Evolutionary conservation across 2,888 invertebrate species (phyloP).

Genomic region (Napeogenes sylphis): DNA sequence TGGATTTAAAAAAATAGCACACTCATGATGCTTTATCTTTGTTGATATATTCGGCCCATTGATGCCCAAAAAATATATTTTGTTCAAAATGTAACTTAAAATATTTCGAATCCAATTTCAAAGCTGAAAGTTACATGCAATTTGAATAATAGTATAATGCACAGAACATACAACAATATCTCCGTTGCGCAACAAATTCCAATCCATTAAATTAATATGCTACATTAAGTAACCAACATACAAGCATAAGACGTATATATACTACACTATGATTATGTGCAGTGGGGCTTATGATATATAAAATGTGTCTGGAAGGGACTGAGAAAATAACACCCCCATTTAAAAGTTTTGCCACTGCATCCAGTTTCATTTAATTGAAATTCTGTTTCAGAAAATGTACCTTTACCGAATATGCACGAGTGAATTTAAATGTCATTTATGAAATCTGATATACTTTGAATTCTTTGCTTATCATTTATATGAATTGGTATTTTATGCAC

Average conservation of each 20-base stretch:
- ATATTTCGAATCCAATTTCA: too few relatives aligned
- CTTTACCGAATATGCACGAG: too few relatives aligned
- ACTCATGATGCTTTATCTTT: conserved; percentile 9
- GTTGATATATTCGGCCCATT: too few relatives aligned
- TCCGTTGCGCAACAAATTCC: conserved; percentile 6
- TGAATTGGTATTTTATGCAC: background rate
- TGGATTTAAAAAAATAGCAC: conserved; percentile 15
- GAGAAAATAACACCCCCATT: conserved; percentile 5
- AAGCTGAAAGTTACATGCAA: too few relatives aligned
- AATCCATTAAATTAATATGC: conserved; percentile 13
- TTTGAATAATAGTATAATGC: too few relatives aligned
- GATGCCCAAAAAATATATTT: too few relatives aligned
- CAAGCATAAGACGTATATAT: background rate
- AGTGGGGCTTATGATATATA: conserved; percentile 42
- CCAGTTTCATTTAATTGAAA: conserved; percentile 10
- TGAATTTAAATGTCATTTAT: too few relatives aligned
- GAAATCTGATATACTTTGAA: background rate
- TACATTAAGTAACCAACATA: conserved; percentile 5
- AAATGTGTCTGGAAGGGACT: conserved; percentile 45
- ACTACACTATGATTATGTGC: conserved; percentile 33
- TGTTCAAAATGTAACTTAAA: too few relatives aligned
- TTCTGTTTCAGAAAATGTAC: background rate
- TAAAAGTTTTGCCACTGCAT: conserved; percentile 11
- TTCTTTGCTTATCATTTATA: background rate
- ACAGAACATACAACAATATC: background rate